Evolutionary conservation across 2,888 invertebrate genomes (phyloP), one percentile per base, ranked within the genome.

Genomic region (Atrina japonica): DNA sequence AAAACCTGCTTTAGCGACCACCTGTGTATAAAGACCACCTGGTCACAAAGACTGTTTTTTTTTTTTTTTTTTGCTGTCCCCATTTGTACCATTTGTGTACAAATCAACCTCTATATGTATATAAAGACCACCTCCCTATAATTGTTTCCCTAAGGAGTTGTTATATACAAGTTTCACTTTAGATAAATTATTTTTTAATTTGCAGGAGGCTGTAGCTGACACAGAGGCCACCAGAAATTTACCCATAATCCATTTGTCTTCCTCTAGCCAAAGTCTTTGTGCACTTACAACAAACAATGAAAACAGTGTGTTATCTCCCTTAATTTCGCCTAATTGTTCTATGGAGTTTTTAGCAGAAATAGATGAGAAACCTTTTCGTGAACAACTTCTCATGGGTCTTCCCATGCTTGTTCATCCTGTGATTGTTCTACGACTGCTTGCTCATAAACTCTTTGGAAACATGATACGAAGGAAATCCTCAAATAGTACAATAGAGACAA

Each of bases 381-480:
- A 88, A 56, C 84, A 85, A 61, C 80, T 90, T 14, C 82, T 90
- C 50, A 84, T 86, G 70, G 86, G 88, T 11, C 89, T 92, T 70
- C 92, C 93, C 1, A 88, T 92, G 76, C 90, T 92, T 11, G 90
- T 93, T 60, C 92, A 92, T 83, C 93, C 93, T 1, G 90, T 93
- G 41, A 92, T 93, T 60, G 88, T 93, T 45, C 86, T 93, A 47
- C 88, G 93, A 25, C 89, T 93, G 55, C 89, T 93, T 35, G 91
- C 92, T 70, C 93, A 93, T 85, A 91, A 92, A 68, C 89, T 93
- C 70, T 91, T 93, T 66, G 92, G 92, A 53, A 92, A 92, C 67
- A 90, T 91, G 92, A 90, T 92, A 43, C 90, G 92, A 11, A 88
- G 92, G 68, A 88, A 91, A 90, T 84, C 81, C 16, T 72, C 80